Conservation (phyloP, 2,888 invertebrate species). For the Drosophila aldrichi region DNA sequence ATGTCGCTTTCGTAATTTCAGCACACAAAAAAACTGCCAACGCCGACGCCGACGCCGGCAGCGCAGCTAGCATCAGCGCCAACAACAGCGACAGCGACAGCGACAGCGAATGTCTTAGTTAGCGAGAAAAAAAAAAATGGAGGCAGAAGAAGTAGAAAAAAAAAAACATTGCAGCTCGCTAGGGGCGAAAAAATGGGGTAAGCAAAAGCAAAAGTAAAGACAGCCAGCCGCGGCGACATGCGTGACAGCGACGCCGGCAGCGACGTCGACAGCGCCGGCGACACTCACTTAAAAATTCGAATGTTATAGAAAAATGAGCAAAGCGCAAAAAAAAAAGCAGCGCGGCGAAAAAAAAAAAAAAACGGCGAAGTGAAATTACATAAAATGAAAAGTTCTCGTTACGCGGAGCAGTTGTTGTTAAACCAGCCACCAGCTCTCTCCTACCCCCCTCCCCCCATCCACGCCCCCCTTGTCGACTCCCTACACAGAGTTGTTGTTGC, state of each 20-base stretch:
- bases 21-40: constrained; percentile 54
- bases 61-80: constrained; percentile 14
- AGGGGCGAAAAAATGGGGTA: constrained; percentile 63
- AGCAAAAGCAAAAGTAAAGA: constrained; percentile 32
- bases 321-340: constrained; percentile 54
- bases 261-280: constrained; percentile 34
- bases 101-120: constrained; percentile 60
- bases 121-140: constrained; percentile 23
- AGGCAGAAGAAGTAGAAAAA: constrained; percentile 13
- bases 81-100: constrained; percentile 17
- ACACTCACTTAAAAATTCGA: constrained; percentile 78
- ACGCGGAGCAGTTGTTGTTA: constrained; percentile 76
- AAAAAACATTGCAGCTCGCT: constrained; percentile 52
- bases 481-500: constrained; percentile 3
- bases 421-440: not conserved
- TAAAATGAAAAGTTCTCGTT: constrained; percentile 81
- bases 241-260: constrained; percentile 19
- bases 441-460: not conserved
- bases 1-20: constrained; percentile 81
- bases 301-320: constrained; percentile 82
- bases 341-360: constrained; percentile 53
- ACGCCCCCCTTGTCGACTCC: not conserved
- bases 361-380: constrained; percentile 70
- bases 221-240: constrained; percentile 14
- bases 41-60: constrained; percentile 21